Evolutionary conservation across 2,888 invertebrate genomes (phyloP).

Genomic region (Acanthacorydalis orientalis): DNA sequence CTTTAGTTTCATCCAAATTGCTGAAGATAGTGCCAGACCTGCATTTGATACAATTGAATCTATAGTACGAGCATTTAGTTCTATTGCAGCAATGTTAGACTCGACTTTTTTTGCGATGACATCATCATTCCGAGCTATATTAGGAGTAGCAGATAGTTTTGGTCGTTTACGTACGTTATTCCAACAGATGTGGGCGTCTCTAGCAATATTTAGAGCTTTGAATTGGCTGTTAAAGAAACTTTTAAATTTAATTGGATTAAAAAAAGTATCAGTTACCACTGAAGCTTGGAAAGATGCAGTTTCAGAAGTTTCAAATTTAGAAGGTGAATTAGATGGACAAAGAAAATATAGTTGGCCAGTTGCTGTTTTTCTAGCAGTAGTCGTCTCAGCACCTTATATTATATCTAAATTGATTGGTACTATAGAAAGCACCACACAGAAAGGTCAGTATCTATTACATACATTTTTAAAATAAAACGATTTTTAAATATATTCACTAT

Average conservation of each 20-base stretch:
- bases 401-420: conserved; percentile 56
- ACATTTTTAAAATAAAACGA: not conserved
- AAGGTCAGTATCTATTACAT: not conserved
- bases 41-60: conserved; percentile 93
- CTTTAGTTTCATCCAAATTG: conserved; percentile 62
- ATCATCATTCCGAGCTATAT: conserved; percentile 86
- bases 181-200: conserved; percentile 71
- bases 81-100: conserved; percentile 91
- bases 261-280: conserved; percentile 25
- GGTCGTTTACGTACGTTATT: conserved; percentile 68
- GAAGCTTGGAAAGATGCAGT: conserved; percentile 30
- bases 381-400: conserved; percentile 83
- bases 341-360: conserved; percentile 65
- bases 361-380: conserved; percentile 71
- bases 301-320: conserved; percentile 18
- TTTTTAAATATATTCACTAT: not conserved
- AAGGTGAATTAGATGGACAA: conserved; percentile 21
- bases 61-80: conserved; percentile 77
- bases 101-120: conserved; percentile 92
- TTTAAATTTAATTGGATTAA: conserved; percentile 47
- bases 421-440: not conserved
- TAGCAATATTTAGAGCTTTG: conserved; percentile 64
- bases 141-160: conserved; percentile 93
- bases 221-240: conserved; percentile 67
- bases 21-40: conserved; percentile 79